These are phyloP conservation scores for Orthonyx spaldingii DNA, from an alignment of 2,113 vertebrate genomes.

Conservation along the genomic window DNA sequence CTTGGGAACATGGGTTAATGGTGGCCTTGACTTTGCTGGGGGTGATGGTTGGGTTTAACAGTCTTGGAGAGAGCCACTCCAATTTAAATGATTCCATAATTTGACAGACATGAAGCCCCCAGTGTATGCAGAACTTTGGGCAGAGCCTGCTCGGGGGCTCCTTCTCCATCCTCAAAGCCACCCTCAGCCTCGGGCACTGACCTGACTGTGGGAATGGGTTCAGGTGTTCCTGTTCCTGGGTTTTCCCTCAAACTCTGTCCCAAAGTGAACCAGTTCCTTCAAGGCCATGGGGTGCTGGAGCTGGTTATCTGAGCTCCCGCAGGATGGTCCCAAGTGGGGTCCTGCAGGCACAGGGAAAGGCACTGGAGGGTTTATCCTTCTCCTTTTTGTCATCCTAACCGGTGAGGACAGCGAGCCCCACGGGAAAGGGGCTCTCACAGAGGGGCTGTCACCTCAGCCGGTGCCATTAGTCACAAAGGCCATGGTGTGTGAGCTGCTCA, in stretches of 20 bases:
- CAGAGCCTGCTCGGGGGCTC: background rate
- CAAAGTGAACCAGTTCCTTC: background rate
- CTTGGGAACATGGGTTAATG: background rate
- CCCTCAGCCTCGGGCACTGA: background rate
- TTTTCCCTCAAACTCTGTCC: background rate
- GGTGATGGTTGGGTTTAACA: background rate
- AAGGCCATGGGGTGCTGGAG: fast-evolving
- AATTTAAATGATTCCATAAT: background rate
- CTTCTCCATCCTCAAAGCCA: background rate
- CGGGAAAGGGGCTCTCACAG: fast-evolving
- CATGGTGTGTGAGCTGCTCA: background rate
- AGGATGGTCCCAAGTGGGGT: background rate
- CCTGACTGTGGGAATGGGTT: background rate
- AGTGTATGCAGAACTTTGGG: background rate
- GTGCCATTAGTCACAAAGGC: background rate
- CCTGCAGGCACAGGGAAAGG: background rate
- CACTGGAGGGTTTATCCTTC: background rate
- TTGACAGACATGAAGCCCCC: fast-evolving
- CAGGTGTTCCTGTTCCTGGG: background rate
- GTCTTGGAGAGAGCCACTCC: background rate
- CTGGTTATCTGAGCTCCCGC: background rate
- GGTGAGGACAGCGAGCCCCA: fast-evolving
- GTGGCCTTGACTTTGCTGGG: background rate
- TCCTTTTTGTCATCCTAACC: background rate
- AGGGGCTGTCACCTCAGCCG: background rate